Evolutionary conservation across 2,888 invertebrate genomes (phyloP).

Genomic region (Unio pictorum): DNA sequence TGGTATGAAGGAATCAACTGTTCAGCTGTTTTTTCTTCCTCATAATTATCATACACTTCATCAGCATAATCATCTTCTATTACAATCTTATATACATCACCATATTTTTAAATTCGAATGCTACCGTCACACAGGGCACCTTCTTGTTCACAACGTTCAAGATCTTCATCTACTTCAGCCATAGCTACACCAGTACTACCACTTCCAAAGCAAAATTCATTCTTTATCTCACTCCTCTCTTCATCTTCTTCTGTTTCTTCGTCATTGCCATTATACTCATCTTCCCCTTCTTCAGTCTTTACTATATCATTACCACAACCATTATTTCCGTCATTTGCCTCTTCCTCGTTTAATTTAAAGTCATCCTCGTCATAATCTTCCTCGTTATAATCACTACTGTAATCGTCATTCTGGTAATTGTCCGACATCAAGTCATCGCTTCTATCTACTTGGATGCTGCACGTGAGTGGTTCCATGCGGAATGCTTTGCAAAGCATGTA

Average conservation of each 20-base stretch:
- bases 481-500: conserved; percentile 20
- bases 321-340: not conserved
- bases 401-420: not conserved
- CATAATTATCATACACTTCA: conserved; percentile 1
- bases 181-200: too few species aligned
- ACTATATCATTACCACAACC: not conserved
- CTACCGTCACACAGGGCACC: too few species aligned
- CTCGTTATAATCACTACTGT: not conserved
- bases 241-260: not conserved
- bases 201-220: too few species aligned
- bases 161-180: too few species aligned
- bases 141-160: too few species aligned
- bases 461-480: conserved; percentile 24
- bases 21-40: conserved; percentile 17
- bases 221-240: not conserved
- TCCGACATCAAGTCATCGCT: not conserved
- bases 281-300: not conserved
- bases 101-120: not conserved
- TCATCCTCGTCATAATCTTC: not conserved
- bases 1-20: conserved; percentile 20
- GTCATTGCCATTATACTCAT: not conserved
- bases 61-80: conserved; percentile 1
- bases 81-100: not conserved
- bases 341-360: too few species aligned
- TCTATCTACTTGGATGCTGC: conserved; percentile 7